Percentiles rank a stretch among this genome's conserved stretches.
phyloP scores from a whole-genome alignment of 1,140 invertebrate genomes.

The Pseudomyrmex sp. region DNA sequence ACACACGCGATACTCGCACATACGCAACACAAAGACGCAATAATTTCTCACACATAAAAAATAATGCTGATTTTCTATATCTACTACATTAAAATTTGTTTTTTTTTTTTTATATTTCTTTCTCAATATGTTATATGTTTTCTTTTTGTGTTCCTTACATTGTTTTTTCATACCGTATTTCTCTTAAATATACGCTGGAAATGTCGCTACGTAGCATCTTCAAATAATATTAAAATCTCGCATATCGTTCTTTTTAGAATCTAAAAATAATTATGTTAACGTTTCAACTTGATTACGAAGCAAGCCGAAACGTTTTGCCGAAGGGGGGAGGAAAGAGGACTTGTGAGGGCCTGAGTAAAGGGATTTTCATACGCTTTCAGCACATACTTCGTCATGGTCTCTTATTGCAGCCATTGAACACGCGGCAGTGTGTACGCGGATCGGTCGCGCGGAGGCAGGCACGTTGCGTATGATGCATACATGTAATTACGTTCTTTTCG shows the following conservation, averaged over 20 bases:
- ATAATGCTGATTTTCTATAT: neutral
- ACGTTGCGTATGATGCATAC: constrained; percentile 31
- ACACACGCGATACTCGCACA: neutral
- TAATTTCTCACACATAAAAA: neutral
- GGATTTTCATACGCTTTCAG: constrained; percentile 81
- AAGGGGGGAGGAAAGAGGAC: neutral
- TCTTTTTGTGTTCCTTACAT: no score
- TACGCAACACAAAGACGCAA: neutral
- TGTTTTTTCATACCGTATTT: no score
- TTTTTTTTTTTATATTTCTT: neutral
- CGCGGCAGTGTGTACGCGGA: constrained; percentile 8
- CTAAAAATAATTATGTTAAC: no score
- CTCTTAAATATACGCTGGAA: no score
- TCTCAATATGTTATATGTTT: no score
- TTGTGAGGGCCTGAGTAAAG: constrained; percentile 61
- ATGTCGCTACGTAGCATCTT: no score
- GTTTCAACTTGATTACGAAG: neutral
- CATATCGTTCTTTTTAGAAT: no score
- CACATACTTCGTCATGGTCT: constrained; percentile 81
- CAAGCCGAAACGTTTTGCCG: constrained; percentile 15
- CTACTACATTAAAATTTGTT: neutral
- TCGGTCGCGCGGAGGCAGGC: constrained; percentile 12
- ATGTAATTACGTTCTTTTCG: constrained; percentile 53
- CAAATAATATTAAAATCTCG: no score
- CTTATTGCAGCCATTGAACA: constrained; percentile 68